Evolutionary conservation across 2,113 vertebrate species (phyloP).

Genomic region (Ceratotherium simum): DNA sequence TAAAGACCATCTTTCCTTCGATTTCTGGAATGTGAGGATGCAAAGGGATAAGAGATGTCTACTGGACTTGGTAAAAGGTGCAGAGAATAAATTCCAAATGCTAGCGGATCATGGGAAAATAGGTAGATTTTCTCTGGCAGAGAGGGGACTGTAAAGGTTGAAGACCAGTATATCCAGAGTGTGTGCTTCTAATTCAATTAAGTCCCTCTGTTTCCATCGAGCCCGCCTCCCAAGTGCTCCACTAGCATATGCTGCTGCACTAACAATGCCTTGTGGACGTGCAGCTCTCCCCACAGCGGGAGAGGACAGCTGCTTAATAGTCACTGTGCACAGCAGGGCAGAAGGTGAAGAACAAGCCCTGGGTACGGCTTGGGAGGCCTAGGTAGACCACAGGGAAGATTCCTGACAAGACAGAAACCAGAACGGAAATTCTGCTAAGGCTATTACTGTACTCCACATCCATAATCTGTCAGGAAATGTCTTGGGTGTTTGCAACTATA

Average conservation of each 20-base stretch:
- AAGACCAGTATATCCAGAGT: slow-evolving; percentile 17
- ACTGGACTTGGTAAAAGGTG: background rate
- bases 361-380: background rate
- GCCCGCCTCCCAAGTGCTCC: background rate
- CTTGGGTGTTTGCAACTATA: slow-evolving; percentile 39
- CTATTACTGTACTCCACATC: background rate
- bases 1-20: background rate
- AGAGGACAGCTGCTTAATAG: slow-evolving; percentile 67
- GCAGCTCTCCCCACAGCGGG: background rate
- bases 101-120: background rate
- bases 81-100: background rate
- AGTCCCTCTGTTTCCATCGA: slow-evolving; percentile 13
- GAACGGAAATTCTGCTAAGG: slow-evolving; percentile 48
- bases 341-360: slow-evolving; percentile 41
- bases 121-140: slow-evolving; percentile 14
- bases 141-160: background rate
- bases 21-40: background rate
- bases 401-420: slow-evolving; percentile 57
- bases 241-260: background rate
- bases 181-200: slow-evolving; percentile 70
- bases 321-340: slow-evolving; percentile 16
- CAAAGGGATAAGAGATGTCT: background rate
- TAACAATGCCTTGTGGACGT: slow-evolving; percentile 52
- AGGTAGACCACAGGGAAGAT: slow-evolving; percentile 55
- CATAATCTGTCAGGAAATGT: slow-evolving; percentile 53